Evolutionary conservation across 2,888 invertebrate species (phyloP).

Genomic region (Clivina fossor): DNA sequence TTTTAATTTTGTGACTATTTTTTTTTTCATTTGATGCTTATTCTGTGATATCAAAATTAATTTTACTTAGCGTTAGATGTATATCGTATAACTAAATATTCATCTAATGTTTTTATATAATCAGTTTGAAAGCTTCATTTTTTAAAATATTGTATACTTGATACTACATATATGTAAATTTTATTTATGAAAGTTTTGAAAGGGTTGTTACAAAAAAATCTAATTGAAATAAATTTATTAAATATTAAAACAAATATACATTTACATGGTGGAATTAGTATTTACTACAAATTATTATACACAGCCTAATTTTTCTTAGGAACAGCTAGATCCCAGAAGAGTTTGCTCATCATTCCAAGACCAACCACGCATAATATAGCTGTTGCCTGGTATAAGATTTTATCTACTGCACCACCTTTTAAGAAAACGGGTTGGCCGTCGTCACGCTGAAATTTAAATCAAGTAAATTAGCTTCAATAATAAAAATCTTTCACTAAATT

Average conservation of each 20-base stretch:
- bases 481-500: neutral
- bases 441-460: conserved; percentile 56
- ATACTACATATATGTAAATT: too few species aligned
- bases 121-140: too few species aligned
- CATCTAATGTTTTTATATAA: too few species aligned
- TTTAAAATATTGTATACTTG: too few species aligned
- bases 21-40: too few species aligned
- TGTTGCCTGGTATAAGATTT: conserved; percentile 53
- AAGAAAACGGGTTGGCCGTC: conserved; percentile 62
- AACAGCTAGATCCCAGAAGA: conserved; percentile 44
- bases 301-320: conserved; percentile 39
- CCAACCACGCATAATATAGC: conserved; percentile 49
- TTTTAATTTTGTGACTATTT: too few species aligned
- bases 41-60: too few species aligned
- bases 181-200: too few species aligned
- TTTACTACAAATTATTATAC: conserved; percentile 13
- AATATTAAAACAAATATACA: conserved; percentile 14
- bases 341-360: conserved; percentile 45
- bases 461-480: neutral
- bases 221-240: conserved; percentile 22
- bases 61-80: too few species aligned
- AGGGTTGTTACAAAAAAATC: neutral
- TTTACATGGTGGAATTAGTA: neutral
- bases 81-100: too few species aligned
- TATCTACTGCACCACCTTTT: conserved; percentile 61